Evolutionary conservation across 2,113 vertebrate species (phyloP), one percentile per base, ranked within the genome.

Genomic region (Octodon degus): DNA sequence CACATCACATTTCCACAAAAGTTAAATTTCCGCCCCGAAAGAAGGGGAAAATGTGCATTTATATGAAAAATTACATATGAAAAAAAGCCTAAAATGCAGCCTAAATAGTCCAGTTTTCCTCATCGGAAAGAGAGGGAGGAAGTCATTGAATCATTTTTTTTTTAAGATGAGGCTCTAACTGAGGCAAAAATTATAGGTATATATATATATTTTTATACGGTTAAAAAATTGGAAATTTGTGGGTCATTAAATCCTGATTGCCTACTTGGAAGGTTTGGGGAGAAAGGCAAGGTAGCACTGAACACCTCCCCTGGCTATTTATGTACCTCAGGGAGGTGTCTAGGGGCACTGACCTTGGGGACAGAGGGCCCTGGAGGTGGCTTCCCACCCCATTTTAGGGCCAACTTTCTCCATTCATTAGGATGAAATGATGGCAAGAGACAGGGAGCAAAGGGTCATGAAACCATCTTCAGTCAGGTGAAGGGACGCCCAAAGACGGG

Each of bases 11-110:
- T 97, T 72, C 97, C 67, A 98, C 98, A 98, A 99, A 99, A 99
- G 98, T 98, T 98, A 98, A 98, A 98, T 98, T 98, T 98, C 97
- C 97, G 79, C 91, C 96, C 97, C 92, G n/a, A 98, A 98, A 98
- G 97, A 97, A 94, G 90, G 95, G 96, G 93, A 19, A 98, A 98
- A 98, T 89, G 96, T 98, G 98, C 98, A 99, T 99, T 99, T 99
- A 99, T 98, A 98, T 98, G 97, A 98, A 98, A 98, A 99, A 99
- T 99, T 99, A 99, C 98, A 97, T 98, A 96, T 93, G 89, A 95
- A 95, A 97, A 97, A 98, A 97, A 93, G 80, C 93, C 63, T 5
- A 94, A 97, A 98, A 97, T 63, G 92, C 80, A 77, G 93, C 91
- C 97, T 98, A 97, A 98, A 98, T 89, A 93, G 97, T 95, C 83